Conservation (phyloP, 2,113 vertebrate genomes). For the Dromiciops gliroides region DNA sequence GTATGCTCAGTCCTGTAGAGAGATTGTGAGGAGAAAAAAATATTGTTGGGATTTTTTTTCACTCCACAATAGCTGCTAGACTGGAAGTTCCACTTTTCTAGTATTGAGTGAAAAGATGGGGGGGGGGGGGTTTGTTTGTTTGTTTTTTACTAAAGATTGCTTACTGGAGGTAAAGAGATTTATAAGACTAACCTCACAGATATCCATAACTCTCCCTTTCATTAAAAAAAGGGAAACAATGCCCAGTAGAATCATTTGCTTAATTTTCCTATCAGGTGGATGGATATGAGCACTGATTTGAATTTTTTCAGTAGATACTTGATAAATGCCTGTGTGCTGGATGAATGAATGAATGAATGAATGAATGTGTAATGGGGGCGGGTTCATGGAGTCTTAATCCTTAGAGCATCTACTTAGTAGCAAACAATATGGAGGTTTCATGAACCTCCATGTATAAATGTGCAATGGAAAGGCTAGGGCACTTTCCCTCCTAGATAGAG, state of each 20-base stretch:
- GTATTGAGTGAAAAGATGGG: constrained; percentile 51
- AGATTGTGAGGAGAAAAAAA: constrained; percentile 31
- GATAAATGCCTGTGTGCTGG: neutral
- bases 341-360: neutral
- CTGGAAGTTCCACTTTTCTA: constrained; percentile 39
- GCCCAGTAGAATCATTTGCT: neutral
- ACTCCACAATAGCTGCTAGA: constrained; percentile 45
- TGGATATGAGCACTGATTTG: neutral
- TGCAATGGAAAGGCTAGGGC: neutral
- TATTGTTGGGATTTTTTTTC: constrained; percentile 43
- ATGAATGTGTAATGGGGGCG: no score
- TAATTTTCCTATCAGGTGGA: neutral
- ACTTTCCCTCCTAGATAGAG: neutral
- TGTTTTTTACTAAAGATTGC: constrained; percentile 41
- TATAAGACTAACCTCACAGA: constrained; percentile 2
- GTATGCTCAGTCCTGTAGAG: constrained; percentile 42
- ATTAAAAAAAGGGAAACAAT: neutral
- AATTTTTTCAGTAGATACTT: neutral
- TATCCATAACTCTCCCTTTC: constrained; percentile 42
- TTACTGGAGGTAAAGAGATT: neutral
- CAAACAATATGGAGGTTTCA: neutral
- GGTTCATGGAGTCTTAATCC: neutral
- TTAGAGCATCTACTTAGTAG: neutral
- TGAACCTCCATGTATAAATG: neutral
- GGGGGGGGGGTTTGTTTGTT: no score